These are phyloP conservation scores for Geococcyx californianus DNA, from an alignment of 2,113 vertebrate genomes.

Conservation along the genomic window DNA sequence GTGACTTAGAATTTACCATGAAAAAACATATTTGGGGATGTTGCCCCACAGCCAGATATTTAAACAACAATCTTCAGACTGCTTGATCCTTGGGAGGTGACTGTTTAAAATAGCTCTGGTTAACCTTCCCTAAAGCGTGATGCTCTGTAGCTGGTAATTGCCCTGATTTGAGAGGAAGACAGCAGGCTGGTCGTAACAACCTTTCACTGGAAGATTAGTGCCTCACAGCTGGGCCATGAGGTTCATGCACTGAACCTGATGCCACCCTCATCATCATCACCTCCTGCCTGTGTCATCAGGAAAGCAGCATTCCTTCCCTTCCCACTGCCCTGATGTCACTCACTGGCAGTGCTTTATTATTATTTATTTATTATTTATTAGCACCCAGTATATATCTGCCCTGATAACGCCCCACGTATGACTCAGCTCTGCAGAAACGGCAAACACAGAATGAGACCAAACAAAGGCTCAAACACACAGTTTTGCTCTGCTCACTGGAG, in stretches of 20 bases:
- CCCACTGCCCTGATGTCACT: too few species aligned
- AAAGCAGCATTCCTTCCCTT: not conserved
- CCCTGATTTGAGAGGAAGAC: not conserved
- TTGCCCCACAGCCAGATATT: not conserved
- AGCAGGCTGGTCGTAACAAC: not conserved
- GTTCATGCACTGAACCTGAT: not conserved
- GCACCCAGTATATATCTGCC: not conserved
- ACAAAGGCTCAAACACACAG: not conserved
- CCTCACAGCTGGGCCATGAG: not conserved
- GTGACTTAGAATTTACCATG: not conserved
- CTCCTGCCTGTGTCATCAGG: not conserved
- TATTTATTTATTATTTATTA: too few species aligned
- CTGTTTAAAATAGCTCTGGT: not conserved
- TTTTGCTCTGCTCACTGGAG: not conserved
- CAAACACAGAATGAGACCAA: not conserved
- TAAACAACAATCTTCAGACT: not conserved
- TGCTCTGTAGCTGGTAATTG: not conserved
- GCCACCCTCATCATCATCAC: rapidly evolving
- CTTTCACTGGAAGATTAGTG: not conserved
- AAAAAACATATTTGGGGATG: not conserved
- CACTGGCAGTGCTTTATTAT: not conserved
- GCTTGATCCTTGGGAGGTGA: not conserved
- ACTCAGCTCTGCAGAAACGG: not conserved
- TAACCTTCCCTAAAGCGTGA: not conserved
- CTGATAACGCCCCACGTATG: rapidly evolving